A percentile compares a stretch with the other conserved stretches of the same genome.
These are phyloP conservation scores for Mylabris phalerata DNA, from an alignment of 1,140 invertebrate genomes.

Conservation along the genomic window DNA sequence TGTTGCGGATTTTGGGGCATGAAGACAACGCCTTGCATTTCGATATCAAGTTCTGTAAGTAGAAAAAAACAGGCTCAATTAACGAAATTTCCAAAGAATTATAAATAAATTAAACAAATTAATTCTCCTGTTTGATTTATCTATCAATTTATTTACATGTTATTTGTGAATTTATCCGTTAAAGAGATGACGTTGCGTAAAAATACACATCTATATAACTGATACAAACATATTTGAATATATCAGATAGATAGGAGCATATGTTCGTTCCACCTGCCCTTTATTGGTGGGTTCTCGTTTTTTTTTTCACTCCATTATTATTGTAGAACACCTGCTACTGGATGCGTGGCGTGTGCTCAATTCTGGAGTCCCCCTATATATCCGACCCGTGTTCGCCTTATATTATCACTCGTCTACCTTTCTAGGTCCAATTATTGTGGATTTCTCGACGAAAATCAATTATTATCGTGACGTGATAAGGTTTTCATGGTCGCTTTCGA, in stretches of 20 bases:
- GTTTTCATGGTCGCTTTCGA: too few relatives aligned
- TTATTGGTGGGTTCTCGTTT: not conserved
- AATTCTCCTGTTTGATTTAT: too few relatives aligned
- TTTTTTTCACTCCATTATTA: not conserved
- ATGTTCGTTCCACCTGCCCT: slow-evolving; percentile 31
- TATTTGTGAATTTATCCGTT: too few relatives aligned
- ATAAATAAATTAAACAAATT: not conserved
- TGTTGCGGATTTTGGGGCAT: slow-evolving; percentile 37
- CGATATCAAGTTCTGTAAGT: slow-evolving; percentile 36
- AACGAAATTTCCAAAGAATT: too few relatives aligned
- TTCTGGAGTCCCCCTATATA: slow-evolving; percentile 15
- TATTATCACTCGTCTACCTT: not conserved
- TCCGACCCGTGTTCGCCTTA: not conserved
- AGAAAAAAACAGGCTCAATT: slow-evolving; percentile 1
- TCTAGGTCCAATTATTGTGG: too few relatives aligned
- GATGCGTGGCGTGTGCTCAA: slow-evolving; percentile 21
- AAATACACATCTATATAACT: too few relatives aligned
- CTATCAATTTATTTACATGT: too few relatives aligned
- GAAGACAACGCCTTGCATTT: slow-evolving; percentile 41
- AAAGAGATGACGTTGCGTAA: too few relatives aligned
- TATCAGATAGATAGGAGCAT: slow-evolving; percentile 24
- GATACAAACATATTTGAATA: slow-evolving; percentile 18
- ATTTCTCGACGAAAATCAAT: too few relatives aligned
- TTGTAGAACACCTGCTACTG: slow-evolving; percentile 29
- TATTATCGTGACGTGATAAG: too few relatives aligned